Evolutionary conservation across 2,113 vertebrate genomes (phyloP), one percentile per base, ranked within the genome.

Genomic region (Chamaea fasciata): DNA sequence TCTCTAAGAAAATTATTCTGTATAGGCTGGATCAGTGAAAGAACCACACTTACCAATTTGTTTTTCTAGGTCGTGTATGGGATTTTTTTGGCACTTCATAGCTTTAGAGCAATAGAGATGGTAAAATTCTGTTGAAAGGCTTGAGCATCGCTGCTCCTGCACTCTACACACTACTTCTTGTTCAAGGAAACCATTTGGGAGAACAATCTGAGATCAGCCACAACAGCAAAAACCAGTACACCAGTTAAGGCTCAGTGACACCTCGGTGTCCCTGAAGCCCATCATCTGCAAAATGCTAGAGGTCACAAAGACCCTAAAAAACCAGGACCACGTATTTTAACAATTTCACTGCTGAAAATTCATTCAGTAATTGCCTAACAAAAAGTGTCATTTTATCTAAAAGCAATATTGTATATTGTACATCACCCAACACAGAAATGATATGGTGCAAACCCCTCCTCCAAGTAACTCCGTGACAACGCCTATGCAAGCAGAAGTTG

Each of bases 1-100:
- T 55, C 77, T 92, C 73, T 78, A 85, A 80, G 76, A 85, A 95
- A 96, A 96, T 87, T 76, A 92, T 90, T 93, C 87, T 28, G 47
- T 67, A 46, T 50, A 59, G 30, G 26, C 30, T 80, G 62, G 30
- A 74, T 56, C 39, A 37, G 26, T 64, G 67, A 70, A 46, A 83
- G 75, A 81, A 85, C 60, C 10, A 50, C 59, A 49, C 75, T 95
- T 79, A 73, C 49, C 84, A 57, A 90, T 90, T 95, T 97, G 86
- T 93, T 95, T 95, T 94, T 86, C 96, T 92, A 79, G 91, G 83
- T 87, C 37, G 10, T n/a, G 39, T 80, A 87, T 11, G 3, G 53
- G 39, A 22, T 76, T 65, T 52, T 41, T 92, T 95, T 90, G 71
- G 83, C 60, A 41, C 42, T 91, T 88, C 49, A 35, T 41, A 55